Conservation (phyloP, 2,888 invertebrate species). For the Furcula furcula region DNA sequence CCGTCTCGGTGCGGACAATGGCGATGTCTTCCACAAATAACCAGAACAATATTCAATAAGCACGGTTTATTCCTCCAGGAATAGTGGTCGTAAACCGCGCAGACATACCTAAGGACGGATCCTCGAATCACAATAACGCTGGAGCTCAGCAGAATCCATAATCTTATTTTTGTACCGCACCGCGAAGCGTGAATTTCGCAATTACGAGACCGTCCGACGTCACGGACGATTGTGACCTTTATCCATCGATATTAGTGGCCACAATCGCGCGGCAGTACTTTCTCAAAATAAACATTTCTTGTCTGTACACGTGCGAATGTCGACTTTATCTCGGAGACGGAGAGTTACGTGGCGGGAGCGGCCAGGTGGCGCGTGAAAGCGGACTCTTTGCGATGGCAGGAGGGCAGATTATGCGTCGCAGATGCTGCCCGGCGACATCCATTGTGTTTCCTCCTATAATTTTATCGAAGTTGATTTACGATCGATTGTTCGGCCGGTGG, state of each 20-base stretch:
- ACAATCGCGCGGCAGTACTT: conserved; percentile 45
- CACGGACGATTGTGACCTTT: conserved; percentile 54
- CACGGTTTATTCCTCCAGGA: conserved; percentile 78
- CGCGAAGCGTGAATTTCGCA: conserved; percentile 81
- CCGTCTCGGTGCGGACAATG: conserved; percentile 58
- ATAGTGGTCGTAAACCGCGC: conserved; percentile 76
- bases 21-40: conserved; percentile 77
- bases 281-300: conserved; percentile 79
- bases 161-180: conserved; percentile 82
- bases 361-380: conserved; percentile 64
- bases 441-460: conserved; percentile 82
- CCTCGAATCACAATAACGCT: conserved; percentile 81
- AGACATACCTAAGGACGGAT: conserved; percentile 81
- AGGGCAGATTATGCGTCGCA: conserved; percentile 67
- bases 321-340: conserved; percentile 75
- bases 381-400: conserved; percentile 64
- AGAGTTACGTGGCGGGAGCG: conserved; percentile 54
- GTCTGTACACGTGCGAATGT: conserved; percentile 77
- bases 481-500: conserved; percentile 79
- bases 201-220: conserved; percentile 58
- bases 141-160: conserved; percentile 81
- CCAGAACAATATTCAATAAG: conserved; percentile 78
- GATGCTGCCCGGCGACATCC: conserved; percentile 63
- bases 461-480: conserved; percentile 82
- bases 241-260: conserved; percentile 44